Percentiles rank a stretch among this genome's conserved stretches.
Conservation (phyloP, 2,113 vertebrate species). For the Zosterops japonicus region DNA sequence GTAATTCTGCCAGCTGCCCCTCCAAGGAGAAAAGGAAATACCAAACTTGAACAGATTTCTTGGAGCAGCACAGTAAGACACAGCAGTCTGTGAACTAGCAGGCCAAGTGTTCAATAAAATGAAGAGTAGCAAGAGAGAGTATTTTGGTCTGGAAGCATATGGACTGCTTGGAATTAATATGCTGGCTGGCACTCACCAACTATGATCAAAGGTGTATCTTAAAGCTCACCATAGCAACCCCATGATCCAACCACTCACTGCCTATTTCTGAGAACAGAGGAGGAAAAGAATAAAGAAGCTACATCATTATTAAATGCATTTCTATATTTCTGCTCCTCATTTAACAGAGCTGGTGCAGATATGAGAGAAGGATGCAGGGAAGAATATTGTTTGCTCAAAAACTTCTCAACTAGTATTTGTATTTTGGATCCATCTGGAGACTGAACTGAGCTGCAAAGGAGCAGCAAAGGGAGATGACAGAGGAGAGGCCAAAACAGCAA, state of each 20-base stretch:
- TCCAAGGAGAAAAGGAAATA: not conserved
- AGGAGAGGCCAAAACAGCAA: not conserved
- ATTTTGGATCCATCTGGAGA: not conserved
- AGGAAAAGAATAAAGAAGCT: not conserved
- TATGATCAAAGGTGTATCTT: slow-evolving; percentile 19
- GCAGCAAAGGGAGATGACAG: not conserved
- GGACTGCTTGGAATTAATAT: not conserved
- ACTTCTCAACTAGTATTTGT: not conserved
- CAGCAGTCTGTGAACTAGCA: not conserved
- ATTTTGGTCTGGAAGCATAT: slow-evolving; percentile 20
- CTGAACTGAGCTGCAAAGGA: not conserved
- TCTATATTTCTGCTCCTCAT: not conserved
- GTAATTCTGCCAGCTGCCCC: not conserved
- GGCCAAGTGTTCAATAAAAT: not conserved
- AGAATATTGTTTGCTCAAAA: not conserved
- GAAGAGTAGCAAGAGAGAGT: not conserved
- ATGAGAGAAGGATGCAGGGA: not conserved
- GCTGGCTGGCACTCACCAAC: not conserved
- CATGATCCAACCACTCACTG: not conserved
- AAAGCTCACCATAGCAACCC: slow-evolving; percentile 38
- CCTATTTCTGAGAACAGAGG: not conserved
- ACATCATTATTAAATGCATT: not conserved
- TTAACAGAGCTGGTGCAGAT: not conserved
- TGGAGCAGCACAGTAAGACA: not conserved
- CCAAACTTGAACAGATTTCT: not conserved